Conservation (phyloP, 30 jellyfish, hydroid and myxozoan genomes). For the Cassiopea xamachana region DNA sequence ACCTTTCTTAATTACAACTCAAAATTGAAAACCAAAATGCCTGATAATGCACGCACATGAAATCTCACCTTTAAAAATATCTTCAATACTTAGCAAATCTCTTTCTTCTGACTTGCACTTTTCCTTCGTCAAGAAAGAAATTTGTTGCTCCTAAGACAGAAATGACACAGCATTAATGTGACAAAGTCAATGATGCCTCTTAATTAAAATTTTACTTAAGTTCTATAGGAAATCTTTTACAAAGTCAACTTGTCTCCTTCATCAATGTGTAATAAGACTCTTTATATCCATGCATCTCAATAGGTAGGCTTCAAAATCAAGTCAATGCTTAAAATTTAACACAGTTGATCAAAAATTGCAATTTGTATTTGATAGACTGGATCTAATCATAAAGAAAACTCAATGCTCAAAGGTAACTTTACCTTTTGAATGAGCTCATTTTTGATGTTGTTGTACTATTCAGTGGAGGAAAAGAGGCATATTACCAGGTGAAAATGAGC, state of each 20-base stretch:
- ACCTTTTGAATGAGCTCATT: constrained; percentile 3
- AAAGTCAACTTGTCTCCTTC: not conserved
- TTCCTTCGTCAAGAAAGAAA: constrained; percentile 3
- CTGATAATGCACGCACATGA: not conserved
- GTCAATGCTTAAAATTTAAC: not conserved
- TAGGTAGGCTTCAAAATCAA: not conserved
- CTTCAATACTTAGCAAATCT: not conserved
- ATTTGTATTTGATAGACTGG: not conserved
- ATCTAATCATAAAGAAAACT: not conserved
- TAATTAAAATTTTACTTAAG: not conserved
- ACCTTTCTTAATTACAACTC: not conserved
- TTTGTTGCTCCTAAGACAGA: not conserved
- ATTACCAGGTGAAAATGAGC: not conserved
- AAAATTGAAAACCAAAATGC: too few species aligned
- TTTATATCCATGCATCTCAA: not conserved
- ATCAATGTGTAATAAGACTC: not conserved
- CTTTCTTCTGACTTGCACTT: constrained; percentile 9
- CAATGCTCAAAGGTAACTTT: not conserved
- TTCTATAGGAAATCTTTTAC: not conserved
- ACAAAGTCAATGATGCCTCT: too few species aligned
- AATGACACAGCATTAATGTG: not conserved
- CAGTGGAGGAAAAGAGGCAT: not conserved
- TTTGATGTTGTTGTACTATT: not conserved
- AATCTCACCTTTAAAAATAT: not conserved
- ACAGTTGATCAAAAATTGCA: not conserved